Base-by-base conservation (phyloP, 23 tunicate genomes). In the Ascidia mentula region DNA sequence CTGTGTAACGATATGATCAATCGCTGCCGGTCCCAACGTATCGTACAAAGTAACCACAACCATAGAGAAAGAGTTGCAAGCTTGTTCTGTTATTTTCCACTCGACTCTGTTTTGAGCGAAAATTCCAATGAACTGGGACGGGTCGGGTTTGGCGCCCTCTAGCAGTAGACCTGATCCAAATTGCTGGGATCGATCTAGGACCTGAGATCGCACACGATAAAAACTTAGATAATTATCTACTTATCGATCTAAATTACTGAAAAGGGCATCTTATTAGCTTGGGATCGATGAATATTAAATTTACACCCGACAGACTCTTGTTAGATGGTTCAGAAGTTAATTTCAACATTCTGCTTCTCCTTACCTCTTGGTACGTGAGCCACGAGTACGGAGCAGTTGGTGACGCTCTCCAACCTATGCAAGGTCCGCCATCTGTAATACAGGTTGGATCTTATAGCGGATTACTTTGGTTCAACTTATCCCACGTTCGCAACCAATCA, bases 11-110 rank as follows among this genome's bases (percentile, higher is more conserved):
- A 92, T 92, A 39, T 79, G 80, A 33, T 77, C 36, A 36, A 92
- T 84, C 0, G 97, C 82, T 32, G 88, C 81, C 28, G 87, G 82
- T 0, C 97, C 98, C 46, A 93, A 46, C 26, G 94, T 93, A 46
- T 88, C 94, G 69, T 88, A 95, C 85, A 96, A 75, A 32, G 99
- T 86, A n/a, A 96, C 96, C 74, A 87, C 76, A 38, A 87, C 97
- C 97, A 92, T 92, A 36, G 97, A 92, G 42, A 38, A 90, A 18
- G 86, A 72, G 74, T 85, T 90, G 76, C 96, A 90, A 36, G 96
- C 96, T 69, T 86, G 90, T 80, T 91, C 97, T 13, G 91, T 74
- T 20, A 91, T 33, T 45, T 90, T 76, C 97, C 97, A 92, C 75
- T 92, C 97, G 36, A 87, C 82, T 0, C 97, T 86, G 53, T 92